phyloP scores from a whole-genome alignment of 1,140 invertebrate genomes.

The Leguminivora glycinivorella region DNA sequence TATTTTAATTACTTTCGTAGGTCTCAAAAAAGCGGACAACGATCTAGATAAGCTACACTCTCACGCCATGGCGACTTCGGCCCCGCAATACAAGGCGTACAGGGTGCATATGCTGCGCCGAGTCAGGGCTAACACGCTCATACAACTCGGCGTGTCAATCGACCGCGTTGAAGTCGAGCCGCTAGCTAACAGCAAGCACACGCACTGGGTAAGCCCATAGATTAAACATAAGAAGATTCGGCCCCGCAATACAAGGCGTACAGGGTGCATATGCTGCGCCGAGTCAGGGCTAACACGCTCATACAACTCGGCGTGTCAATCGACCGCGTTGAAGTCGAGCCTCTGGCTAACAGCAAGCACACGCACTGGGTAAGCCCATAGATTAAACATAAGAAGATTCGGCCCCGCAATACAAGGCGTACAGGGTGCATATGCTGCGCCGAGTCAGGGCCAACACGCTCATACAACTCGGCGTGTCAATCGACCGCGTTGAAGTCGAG shows the following conservation, averaged over 20 bases:
- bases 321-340: slow-evolving; percentile 95
- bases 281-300: slow-evolving; percentile 88
- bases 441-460: slow-evolving; percentile 90
- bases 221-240: too few relatives aligned
- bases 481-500: slow-evolving; percentile 95
- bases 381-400: too few relatives aligned
- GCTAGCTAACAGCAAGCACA: slow-evolving; percentile 84
- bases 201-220: slow-evolving; percentile 85
- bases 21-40: slow-evolving; percentile 37
- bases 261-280: slow-evolving; percentile 88
- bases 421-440: slow-evolving; percentile 88
- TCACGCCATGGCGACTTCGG: slow-evolving; percentile 88
- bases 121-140: slow-evolving; percentile 88
- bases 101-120: slow-evolving; percentile 89
- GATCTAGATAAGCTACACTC: slow-evolving; percentile 79
- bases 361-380: slow-evolving; percentile 85
- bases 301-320: slow-evolving; percentile 93
- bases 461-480: slow-evolving; percentile 91
- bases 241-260: slow-evolving; percentile 92
- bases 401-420: slow-evolving; percentile 91
- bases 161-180: slow-evolving; percentile 96
- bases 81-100: slow-evolving; percentile 91
- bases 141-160: slow-evolving; percentile 92
- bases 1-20: slow-evolving; percentile 18
- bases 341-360: slow-evolving; percentile 85